phyloP scores from a whole-genome alignment of 2,888 invertebrate species.

The Ceramica pisi region DNA sequence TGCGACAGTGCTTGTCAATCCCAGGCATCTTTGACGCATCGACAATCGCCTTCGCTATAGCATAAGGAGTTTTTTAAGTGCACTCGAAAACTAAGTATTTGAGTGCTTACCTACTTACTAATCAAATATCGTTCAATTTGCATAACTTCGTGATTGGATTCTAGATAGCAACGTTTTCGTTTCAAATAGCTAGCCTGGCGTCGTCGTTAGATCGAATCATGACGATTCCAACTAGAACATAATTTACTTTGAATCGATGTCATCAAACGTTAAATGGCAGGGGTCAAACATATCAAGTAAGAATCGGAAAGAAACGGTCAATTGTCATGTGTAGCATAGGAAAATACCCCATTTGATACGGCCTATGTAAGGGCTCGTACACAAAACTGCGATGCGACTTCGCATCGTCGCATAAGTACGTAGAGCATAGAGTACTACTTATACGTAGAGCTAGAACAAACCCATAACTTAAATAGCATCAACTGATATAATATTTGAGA shows the following conservation, averaged over 20 bases:
- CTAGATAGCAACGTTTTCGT: not conserved
- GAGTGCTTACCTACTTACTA: not conserved
- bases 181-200: constrained; percentile 17
- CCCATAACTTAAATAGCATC: constrained; percentile 5
- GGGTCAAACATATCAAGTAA: constrained; percentile 4
- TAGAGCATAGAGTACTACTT: no score
- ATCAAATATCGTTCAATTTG: not conserved
- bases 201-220: constrained; percentile 24
- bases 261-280: constrained; percentile 3
- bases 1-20: no score
- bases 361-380: no score
- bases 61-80: constrained; percentile 12
- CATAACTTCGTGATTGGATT: constrained; percentile 3
- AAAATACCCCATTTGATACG: constrained; percentile 24
- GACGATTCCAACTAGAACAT: constrained; percentile 26
- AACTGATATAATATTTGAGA: constrained; percentile 38
- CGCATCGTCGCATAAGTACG: no score
- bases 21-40: no score
- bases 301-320: constrained; percentile 14
- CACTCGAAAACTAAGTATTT: constrained; percentile 6
- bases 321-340: not conserved
- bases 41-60: no score
- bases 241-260: constrained; percentile 20
- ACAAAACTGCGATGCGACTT: no score
- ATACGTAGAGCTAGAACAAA: constrained; percentile 26